Conservation (phyloP, 35 echinoderm and acorn worm species). For the Amphiura filiformis region DNA sequence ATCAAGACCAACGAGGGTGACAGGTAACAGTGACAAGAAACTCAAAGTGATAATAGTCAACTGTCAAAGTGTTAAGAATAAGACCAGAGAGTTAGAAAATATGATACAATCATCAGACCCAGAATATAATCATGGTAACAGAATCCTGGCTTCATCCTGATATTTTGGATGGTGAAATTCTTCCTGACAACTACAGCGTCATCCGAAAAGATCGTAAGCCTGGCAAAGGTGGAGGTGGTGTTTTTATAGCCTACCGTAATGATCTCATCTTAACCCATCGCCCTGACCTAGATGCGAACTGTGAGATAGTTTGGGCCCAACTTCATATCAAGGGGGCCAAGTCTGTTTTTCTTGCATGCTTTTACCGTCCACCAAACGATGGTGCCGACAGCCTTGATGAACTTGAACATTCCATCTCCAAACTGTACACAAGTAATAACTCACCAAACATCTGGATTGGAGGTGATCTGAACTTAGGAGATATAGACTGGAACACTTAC, state of each 20-base stretch:
- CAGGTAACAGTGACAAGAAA: no score
- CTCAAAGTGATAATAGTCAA: neutral
- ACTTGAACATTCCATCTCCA: neutral
- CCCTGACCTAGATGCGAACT: no score
- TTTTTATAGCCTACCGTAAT: constrained; percentile 41
- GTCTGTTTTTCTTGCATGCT: constrained; percentile 39
- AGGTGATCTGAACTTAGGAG: constrained; percentile 5
- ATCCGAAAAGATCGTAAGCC: constrained; percentile 31
- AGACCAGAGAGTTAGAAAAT: constrained; percentile 23
- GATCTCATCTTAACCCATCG: neutral
- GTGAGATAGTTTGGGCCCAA: neutral
- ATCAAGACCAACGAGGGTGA: neutral
- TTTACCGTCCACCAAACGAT: constrained; percentile 20
- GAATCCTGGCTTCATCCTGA: constrained; percentile 36
- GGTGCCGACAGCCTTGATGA: constrained; percentile 26
- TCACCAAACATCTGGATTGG: neutral
- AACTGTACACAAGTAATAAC: neutral
- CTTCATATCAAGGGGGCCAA: constrained; percentile 30
- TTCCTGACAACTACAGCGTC: constrained; percentile 23
- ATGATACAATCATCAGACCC: no score
- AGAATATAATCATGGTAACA: neutral
- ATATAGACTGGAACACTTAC: constrained; percentile 23
- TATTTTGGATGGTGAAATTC: constrained; percentile 33
- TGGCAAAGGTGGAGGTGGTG: constrained; percentile 27
- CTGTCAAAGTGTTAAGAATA: constrained; percentile 28